Conservation (phyloP, 2,113 vertebrate species). For the Daubentonia madagascariensis region DNA sequence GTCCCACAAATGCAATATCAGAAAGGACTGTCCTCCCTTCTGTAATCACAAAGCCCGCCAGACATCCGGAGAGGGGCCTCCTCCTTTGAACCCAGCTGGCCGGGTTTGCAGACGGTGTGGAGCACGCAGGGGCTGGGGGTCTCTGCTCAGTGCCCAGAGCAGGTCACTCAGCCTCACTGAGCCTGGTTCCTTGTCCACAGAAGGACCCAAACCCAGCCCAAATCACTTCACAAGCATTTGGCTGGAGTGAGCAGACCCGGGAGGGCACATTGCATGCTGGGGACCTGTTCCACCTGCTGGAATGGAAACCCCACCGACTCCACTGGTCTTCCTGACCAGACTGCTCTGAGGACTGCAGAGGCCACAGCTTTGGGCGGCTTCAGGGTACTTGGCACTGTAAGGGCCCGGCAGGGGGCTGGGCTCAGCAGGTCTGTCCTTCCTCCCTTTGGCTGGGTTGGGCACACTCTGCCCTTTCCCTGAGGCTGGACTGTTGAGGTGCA, state of each 20-base stretch:
- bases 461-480: background rate
- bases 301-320: background rate
- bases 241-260: background rate
- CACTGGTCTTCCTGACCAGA: background rate
- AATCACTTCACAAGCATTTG: background rate
- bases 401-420: background rate
- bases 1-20: background rate
- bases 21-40: background rate
- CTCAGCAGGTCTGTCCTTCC: background rate
- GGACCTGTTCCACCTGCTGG: fast-evolving
- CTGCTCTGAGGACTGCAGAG: background rate
- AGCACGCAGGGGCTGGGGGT: no score
- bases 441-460: fast-evolving
- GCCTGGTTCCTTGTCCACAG: background rate
- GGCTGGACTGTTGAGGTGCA: background rate
- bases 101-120: background rate
- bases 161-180: fast-evolving
- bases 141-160: fast-evolving
- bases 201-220: background rate
- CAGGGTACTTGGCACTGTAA: fast-evolving
- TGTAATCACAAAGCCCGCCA: fast-evolving
- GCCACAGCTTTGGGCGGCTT: fast-evolving
- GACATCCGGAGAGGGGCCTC: fast-evolving
- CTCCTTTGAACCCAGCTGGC: background rate
- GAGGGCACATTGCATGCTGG: fast-evolving